Evolutionary conservation across 2,888 invertebrate genomes (phyloP).

Genomic region (Lobophora halterata): DNA sequence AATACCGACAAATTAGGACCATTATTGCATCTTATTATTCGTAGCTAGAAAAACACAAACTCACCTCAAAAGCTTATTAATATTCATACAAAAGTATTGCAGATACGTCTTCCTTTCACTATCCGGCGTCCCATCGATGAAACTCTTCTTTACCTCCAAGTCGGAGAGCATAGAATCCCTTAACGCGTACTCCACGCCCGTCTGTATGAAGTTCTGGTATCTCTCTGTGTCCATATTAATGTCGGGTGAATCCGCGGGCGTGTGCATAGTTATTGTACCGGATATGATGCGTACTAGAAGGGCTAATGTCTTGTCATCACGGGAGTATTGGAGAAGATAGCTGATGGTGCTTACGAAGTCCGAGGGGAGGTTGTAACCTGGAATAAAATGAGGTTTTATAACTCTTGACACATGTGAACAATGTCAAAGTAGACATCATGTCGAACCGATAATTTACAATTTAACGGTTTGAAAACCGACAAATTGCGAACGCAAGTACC

Average conservation of each 20-base stretch:
- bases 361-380: constrained; percentile 82
- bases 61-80: constrained; percentile 66
- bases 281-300: constrained; percentile 82
- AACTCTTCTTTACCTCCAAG: constrained; percentile 58
- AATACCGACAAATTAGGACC: too few relatives aligned
- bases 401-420: too few relatives aligned
- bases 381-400: too few relatives aligned
- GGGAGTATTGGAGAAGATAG: constrained; percentile 81
- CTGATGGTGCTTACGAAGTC: constrained; percentile 82
- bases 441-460: too few relatives aligned
- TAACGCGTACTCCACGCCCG: constrained; percentile 67
- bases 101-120: constrained; percentile 68
- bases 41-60: constrained; percentile 9
- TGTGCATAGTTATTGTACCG: constrained; percentile 78
- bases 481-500: too few relatives aligned
- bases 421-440: too few relatives aligned
- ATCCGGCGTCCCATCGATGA: constrained; percentile 47
- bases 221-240: constrained; percentile 60
- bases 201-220: constrained; percentile 60
- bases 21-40: too few relatives aligned
- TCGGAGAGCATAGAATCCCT: constrained; percentile 64
- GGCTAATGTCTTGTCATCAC: constrained; percentile 80
- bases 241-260: constrained; percentile 59
- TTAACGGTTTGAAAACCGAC: too few relatives aligned
- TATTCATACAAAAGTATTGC: constrained; percentile 66